phyloP scores from a whole-genome alignment of 2,888 invertebrate genomes.

The Eulithis prunata region DNA sequence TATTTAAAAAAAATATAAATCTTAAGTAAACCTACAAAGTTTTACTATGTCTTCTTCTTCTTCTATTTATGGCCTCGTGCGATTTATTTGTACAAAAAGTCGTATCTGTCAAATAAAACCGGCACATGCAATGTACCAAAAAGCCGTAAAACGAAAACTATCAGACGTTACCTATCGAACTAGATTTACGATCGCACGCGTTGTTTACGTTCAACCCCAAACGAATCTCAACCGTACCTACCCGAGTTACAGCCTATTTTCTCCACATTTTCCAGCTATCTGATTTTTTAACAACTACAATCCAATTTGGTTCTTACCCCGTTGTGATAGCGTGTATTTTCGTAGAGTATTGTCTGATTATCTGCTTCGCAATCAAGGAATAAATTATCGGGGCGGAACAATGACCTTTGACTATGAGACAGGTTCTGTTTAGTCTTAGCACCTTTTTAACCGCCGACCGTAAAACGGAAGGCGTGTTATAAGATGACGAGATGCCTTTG shows the following conservation, averaged over 20 bases:
- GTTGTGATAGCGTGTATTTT: slow-evolving; percentile 13
- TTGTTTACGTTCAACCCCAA: slow-evolving; percentile 25
- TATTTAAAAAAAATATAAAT: no score
- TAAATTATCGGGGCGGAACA: slow-evolving; percentile 35
- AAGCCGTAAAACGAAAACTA: slow-evolving; percentile 38
- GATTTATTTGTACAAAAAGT: background rate
- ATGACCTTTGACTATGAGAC: slow-evolving; percentile 22
- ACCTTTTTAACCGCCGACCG: no score
- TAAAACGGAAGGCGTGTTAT: no score
- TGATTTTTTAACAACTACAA: slow-evolving; percentile 3
- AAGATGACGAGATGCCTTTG: no score
- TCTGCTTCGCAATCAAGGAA: slow-evolving; percentile 30
- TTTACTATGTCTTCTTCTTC: no score
- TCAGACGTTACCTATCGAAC: slow-evolving; percentile 33
- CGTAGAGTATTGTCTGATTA: slow-evolving; percentile 13
- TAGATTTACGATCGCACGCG: slow-evolving; percentile 34
- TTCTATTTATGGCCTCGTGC: no score
- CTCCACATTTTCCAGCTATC: background rate
- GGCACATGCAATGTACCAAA: slow-evolving; percentile 20
- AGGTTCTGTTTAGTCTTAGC: background rate
- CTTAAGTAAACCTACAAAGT: no score
- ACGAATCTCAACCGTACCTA: slow-evolving; percentile 15
- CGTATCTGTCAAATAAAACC: slow-evolving; percentile 24
- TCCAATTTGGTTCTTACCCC: slow-evolving; percentile 12
- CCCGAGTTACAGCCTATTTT: slow-evolving; percentile 6